phyloP scores from a whole-genome alignment of 2,797 vertebrate species.

The Clangula hyemalis region DNA sequence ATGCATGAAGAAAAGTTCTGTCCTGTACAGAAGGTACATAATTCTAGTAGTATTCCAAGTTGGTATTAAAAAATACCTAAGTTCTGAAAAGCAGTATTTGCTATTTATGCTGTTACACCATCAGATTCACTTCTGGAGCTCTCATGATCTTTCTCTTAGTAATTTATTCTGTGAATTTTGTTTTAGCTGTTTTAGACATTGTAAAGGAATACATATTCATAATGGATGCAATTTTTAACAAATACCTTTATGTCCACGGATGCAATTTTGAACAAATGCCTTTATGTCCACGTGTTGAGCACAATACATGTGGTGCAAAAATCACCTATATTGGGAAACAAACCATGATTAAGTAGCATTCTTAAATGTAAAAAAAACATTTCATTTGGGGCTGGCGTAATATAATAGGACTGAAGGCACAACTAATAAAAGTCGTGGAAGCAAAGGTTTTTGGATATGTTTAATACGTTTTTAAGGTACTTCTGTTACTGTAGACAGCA shows the following conservation, averaged over 20 bases:
- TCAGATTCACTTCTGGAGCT: neutral
- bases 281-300: neutral
- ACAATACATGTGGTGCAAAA: neutral
- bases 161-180: neutral
- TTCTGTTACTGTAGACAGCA: neutral
- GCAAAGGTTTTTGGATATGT: fast-evolving
- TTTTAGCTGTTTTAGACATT: neutral
- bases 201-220: neutral
- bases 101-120: constrained; percentile 1
- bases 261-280: neutral
- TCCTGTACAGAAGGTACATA: neutral
- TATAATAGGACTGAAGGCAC: neutral
- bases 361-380: neutral
- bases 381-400: neutral
- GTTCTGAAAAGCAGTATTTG: neutral
- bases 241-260: neutral
- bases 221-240: neutral
- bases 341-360: neutral
- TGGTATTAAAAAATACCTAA: neutral
- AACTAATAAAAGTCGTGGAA: neutral
- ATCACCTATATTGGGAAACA: neutral
- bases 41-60: neutral
- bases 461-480: neutral
- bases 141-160: neutral
- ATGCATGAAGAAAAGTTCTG: neutral